These are phyloP conservation scores for Caranx melampygus DNA, from an alignment of 2,113 vertebrate genomes.

Conservation along the genomic window DNA sequence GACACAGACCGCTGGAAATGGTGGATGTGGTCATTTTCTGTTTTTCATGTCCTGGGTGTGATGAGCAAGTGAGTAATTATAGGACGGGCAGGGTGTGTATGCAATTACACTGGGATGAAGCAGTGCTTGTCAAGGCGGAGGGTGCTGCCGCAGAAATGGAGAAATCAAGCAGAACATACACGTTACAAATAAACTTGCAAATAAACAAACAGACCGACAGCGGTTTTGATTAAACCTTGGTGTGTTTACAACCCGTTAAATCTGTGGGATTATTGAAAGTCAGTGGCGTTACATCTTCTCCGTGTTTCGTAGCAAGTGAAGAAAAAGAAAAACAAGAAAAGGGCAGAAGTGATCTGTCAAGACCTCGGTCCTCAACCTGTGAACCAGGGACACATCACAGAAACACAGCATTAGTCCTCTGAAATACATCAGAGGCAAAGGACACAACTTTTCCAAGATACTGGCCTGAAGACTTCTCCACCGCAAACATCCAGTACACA, in stretches of 20 bases:
- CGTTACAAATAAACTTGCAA: slow-evolving; percentile 62
- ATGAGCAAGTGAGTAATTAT: slow-evolving; percentile 75
- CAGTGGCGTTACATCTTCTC: slow-evolving; percentile 50
- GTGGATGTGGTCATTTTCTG: slow-evolving; percentile 70
- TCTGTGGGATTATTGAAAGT: slow-evolving; percentile 62
- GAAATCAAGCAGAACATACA: slow-evolving; percentile 69
- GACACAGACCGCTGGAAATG: slow-evolving; percentile 56
- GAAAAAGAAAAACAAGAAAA: slow-evolving; percentile 25
- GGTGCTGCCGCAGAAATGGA: slow-evolving; percentile 40
- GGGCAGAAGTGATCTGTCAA: slow-evolving; percentile 52
- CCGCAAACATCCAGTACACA: too few species aligned
- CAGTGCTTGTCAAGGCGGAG: slow-evolving; percentile 55
- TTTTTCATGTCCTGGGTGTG: slow-evolving; percentile 64
- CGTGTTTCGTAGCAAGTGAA: slow-evolving; percentile 6
- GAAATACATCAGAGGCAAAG: slow-evolving; percentile 11
- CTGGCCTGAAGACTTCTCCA: neutral
- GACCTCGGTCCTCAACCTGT: slow-evolving; percentile 30
- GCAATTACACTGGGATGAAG: slow-evolving; percentile 69
- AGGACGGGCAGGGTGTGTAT: slow-evolving; percentile 22
- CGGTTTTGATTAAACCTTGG: slow-evolving; percentile 56
- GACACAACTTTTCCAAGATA: slow-evolving; percentile 1
- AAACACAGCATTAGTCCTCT: slow-evolving; percentile 6
- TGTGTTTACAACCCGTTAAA: slow-evolving; percentile 73
- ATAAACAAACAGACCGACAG: slow-evolving; percentile 68
- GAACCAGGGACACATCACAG: slow-evolving; percentile 4